These are phyloP conservation scores for Sycobia sp. DNA, from an alignment of 1,140 invertebrate genomes.

Conservation along the genomic window DNA sequence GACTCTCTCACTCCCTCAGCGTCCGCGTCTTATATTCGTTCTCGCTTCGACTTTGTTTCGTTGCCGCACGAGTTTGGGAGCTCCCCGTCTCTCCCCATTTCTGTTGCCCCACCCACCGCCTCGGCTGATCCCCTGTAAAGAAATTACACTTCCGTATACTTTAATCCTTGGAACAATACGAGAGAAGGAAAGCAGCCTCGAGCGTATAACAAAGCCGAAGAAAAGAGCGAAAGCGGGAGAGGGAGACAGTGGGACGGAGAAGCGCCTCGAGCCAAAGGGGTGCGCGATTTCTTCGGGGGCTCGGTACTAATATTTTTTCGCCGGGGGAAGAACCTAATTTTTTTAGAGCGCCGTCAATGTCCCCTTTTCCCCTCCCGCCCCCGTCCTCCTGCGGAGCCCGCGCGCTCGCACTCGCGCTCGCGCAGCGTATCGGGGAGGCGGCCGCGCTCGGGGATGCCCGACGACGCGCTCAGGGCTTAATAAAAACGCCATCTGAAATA, in stretches of 20 bases:
- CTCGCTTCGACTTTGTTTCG: constrained; percentile 25
- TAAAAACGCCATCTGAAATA: constrained; percentile 62
- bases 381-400: background rate
- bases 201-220: constrained; percentile 12
- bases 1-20: background rate
- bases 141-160: constrained; percentile 56
- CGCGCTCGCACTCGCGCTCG: background rate
- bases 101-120: background rate
- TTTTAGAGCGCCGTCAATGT: constrained; percentile 39
- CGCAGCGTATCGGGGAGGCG: too few species aligned
- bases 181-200: constrained; percentile 15
- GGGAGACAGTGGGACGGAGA: constrained; percentile 4
- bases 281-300: constrained; percentile 37
- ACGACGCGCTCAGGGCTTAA: constrained; percentile 53
- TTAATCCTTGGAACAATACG: constrained; percentile 57
- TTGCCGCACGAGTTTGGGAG: constrained; percentile 22
- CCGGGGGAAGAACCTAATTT: constrained; percentile 54
- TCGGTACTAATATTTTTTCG: constrained; percentile 53
- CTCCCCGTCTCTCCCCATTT: too few species aligned
- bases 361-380: background rate
- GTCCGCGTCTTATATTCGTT: background rate
- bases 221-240: constrained; percentile 18
- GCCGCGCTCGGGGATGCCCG: too few species aligned
- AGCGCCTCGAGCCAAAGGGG: constrained; percentile 47
- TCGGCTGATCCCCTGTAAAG: constrained; percentile 38